Evolutionary conservation across 1,140 invertebrate genomes (phyloP).

Genomic region (Globodera ellingtonae): DNA sequence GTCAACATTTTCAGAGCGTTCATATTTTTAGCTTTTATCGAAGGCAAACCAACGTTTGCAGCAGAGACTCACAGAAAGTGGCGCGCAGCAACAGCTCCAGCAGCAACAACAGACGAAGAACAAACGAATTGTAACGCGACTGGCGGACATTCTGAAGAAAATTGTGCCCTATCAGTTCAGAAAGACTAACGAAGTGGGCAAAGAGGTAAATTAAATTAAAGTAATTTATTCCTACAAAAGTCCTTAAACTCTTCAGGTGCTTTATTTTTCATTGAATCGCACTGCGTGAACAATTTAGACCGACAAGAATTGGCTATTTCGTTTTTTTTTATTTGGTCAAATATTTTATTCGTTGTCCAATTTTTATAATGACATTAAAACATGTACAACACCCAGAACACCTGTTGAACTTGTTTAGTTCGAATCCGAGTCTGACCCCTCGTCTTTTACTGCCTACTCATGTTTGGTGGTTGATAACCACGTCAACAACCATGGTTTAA

Average conservation of each 20-base stretch:
- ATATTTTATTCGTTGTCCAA: too few relatives aligned
- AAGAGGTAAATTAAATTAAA: background rate
- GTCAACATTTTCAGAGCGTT: background rate
- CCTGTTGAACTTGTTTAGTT: too few relatives aligned
- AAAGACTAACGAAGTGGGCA: slow-evolving; percentile 39
- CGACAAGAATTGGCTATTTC: too few relatives aligned
- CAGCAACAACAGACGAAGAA: slow-evolving; percentile 34
- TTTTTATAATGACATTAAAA: too few relatives aligned
- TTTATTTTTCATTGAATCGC: slow-evolving; percentile 25
- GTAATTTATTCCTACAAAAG: background rate
- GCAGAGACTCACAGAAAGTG: background rate
- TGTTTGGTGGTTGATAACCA: too few relatives aligned
- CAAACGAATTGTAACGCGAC: slow-evolving; percentile 53
- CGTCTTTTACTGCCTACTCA: too few relatives aligned
- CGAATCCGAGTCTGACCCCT: too few relatives aligned
- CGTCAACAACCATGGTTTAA: too few relatives aligned
- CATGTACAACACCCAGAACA: too few relatives aligned
- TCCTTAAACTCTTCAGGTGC: background rate
- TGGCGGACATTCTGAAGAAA: slow-evolving; percentile 58
- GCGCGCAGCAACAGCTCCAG: background rate
- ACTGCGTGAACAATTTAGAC: slow-evolving; percentile 12
- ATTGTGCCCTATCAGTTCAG: slow-evolving; percentile 61
- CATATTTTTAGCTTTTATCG: slow-evolving; percentile 40
- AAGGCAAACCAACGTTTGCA: slow-evolving; percentile 48
- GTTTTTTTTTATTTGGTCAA: too few relatives aligned